Evolutionary conservation across 2,888 invertebrate genomes (phyloP).

Genomic region (Meganola albula): DNA sequence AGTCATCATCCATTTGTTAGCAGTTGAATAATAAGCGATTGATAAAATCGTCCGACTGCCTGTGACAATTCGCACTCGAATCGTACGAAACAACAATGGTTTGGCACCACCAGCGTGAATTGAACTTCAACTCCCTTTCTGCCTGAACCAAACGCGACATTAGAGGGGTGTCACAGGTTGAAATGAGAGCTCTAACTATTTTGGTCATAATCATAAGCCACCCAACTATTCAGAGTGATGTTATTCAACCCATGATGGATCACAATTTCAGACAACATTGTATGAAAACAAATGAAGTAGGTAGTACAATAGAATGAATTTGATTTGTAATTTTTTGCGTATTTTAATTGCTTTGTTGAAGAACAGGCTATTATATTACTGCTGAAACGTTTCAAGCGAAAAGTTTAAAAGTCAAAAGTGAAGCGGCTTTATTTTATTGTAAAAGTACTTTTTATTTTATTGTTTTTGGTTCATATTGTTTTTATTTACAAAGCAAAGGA

Average conservation of each 20-base stretch:
- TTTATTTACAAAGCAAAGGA: no score
- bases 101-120: slow-evolving; percentile 38
- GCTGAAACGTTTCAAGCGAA: no score
- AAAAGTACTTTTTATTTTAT: no score
- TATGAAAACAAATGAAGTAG: slow-evolving; percentile 63
- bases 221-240: slow-evolving; percentile 63
- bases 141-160: slow-evolving; percentile 26
- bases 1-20: slow-evolving; percentile 57
- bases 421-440: no score
- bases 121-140: slow-evolving; percentile 35
- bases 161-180: slow-evolving; percentile 36
- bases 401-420: no score
- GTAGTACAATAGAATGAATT: slow-evolving; percentile 38
- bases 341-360: slow-evolving; percentile 23
- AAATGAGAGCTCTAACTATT: slow-evolving; percentile 35
- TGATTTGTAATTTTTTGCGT: slow-evolving; percentile 27
- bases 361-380: no score
- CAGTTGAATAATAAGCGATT: slow-evolving; percentile 65
- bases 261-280: slow-evolving; percentile 69
- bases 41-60: slow-evolving; percentile 66
- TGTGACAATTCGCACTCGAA: slow-evolving; percentile 72
- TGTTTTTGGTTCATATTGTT: no score
- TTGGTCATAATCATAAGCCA: slow-evolving; percentile 53
- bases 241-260: slow-evolving; percentile 70
- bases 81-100: slow-evolving; percentile 63